phyloP scores from a whole-genome alignment of 2,113 vertebrate species.

The Tautogolabrus adspersus region DNA sequence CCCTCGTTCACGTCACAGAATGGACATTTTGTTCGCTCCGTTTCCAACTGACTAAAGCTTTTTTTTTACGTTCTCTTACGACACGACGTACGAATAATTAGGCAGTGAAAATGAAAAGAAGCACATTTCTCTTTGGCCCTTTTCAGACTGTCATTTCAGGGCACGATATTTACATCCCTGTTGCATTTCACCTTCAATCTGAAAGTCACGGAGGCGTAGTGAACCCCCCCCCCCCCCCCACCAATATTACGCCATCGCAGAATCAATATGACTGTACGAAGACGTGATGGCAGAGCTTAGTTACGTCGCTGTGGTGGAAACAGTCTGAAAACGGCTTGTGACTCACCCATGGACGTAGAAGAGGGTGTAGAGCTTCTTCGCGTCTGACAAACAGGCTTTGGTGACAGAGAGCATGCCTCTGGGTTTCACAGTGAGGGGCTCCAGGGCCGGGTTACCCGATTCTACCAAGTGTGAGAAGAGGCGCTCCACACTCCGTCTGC shows the following conservation, averaged over 20 bases:
- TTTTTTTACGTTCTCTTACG: neutral
- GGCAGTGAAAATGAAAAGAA: neutral
- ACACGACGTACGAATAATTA: neutral
- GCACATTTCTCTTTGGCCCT: neutral
- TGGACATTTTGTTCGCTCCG: no score
- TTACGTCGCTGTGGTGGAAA: no score
- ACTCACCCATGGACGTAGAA: conserved; percentile 96
- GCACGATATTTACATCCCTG: no score
- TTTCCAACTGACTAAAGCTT: neutral
- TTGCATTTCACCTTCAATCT: no score
- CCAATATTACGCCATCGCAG: no score
- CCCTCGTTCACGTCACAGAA: no score
- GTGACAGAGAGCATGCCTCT: conserved; percentile 92
- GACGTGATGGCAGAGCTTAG: no score
- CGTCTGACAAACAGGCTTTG: conserved; percentile 91
- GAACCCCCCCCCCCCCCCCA: no score
- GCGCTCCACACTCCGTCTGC: conserved; percentile 94
- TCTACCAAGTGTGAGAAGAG: conserved; percentile 96
- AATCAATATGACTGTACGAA: no score
- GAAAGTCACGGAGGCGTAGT: no score
- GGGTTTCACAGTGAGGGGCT: conserved; percentile 93
- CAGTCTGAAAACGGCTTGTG: neutral
- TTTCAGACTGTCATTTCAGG: no score
- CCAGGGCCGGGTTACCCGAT: conserved; percentile 93
- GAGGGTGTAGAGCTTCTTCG: conserved; percentile 93